phyloP scores from a whole-genome alignment of 2,888 invertebrate species.

The Agrotis ipsilon region DNA sequence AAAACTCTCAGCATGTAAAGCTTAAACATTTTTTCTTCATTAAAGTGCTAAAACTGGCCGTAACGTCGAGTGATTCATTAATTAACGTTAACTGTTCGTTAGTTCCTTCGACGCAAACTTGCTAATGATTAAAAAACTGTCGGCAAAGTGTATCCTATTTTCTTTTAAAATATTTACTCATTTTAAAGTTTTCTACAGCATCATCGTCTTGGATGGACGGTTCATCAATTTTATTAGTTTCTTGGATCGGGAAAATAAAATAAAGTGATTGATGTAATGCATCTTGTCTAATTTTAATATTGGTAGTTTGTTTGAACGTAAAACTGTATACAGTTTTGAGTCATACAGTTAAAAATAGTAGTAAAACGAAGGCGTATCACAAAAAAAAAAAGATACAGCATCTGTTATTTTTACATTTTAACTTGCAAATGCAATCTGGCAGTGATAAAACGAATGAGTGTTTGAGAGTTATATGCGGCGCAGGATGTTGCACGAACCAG shows the following conservation, averaged over 20 bases:
- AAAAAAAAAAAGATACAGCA: neutral
- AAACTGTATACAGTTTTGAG: neutral
- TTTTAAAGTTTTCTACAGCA: conserved; percentile 21
- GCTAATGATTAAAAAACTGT: conserved; percentile 52
- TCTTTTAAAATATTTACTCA: conserved; percentile 26
- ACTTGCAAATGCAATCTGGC: conserved; percentile 35
- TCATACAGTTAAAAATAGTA: neutral
- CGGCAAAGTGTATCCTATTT: conserved; percentile 21
- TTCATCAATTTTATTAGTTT: conserved; percentile 15
- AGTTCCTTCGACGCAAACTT: conserved; percentile 45
- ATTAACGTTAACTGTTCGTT: conserved; percentile 49
- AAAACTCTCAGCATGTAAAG: conserved; percentile 29
- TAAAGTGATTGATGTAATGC: conserved; percentile 1
- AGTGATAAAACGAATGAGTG: conserved; percentile 22
- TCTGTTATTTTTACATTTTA: conserved; percentile 12
- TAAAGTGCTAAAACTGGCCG: conserved; percentile 34
- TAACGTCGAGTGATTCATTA: conserved; percentile 46
- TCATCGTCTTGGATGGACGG: conserved; percentile 4
- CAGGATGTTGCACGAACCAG: conserved; percentile 43
- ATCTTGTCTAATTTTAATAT: neutral
- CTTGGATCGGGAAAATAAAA: neutral
- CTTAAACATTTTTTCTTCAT: conserved; percentile 41
- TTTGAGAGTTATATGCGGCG: conserved; percentile 40
- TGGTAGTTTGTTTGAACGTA: neutral
- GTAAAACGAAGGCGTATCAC: too few species aligned